phyloP scores from a whole-genome alignment of 2,888 invertebrate species.

The Melieria omissa region DNA sequence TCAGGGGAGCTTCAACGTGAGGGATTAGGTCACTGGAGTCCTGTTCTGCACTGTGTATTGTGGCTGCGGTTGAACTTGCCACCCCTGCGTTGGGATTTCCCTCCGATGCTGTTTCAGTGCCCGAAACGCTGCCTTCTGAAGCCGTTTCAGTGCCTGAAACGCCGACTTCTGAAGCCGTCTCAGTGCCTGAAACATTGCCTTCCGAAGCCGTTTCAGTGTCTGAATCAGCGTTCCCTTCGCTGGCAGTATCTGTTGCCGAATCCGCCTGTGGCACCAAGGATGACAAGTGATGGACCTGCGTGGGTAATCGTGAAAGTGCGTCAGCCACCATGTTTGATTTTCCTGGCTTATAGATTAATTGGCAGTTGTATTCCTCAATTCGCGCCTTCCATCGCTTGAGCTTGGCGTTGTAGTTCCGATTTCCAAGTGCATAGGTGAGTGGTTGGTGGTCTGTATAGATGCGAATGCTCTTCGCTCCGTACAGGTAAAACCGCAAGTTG shows the following conservation, averaged over 20 bases:
- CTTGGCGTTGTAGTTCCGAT: slow-evolving; percentile 34
- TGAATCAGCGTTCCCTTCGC: too few species aligned
- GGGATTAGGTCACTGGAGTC: slow-evolving; percentile 21
- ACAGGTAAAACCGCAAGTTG: slow-evolving; percentile 33
- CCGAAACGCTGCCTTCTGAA: too few species aligned
- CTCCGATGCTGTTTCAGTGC: too few species aligned
- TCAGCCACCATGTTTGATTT: slow-evolving; percentile 33
- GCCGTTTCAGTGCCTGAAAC: too few species aligned
- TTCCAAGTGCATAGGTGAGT: slow-evolving; percentile 18
- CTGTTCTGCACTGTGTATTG: slow-evolving; percentile 36
- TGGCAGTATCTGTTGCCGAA: too few species aligned
- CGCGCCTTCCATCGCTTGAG: slow-evolving; percentile 39
- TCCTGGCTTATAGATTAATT: slow-evolving; percentile 38
- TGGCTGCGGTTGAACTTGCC: neutral
- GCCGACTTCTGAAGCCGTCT: too few species aligned
- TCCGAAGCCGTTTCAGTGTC: too few species aligned
- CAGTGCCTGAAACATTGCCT: too few species aligned
- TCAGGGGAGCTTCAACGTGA: slow-evolving; percentile 22
- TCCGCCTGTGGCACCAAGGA: neutral
- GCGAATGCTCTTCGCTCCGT: slow-evolving; percentile 38
- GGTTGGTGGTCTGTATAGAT: slow-evolving; percentile 39
- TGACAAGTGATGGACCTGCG: slow-evolving; percentile 6
- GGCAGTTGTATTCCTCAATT: slow-evolving; percentile 39
- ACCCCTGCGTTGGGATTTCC: too few species aligned
- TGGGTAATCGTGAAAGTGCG: slow-evolving; percentile 28